Conservation (phyloP, 2,113 vertebrate genomes). For the Dasyurus viverrinus region DNA sequence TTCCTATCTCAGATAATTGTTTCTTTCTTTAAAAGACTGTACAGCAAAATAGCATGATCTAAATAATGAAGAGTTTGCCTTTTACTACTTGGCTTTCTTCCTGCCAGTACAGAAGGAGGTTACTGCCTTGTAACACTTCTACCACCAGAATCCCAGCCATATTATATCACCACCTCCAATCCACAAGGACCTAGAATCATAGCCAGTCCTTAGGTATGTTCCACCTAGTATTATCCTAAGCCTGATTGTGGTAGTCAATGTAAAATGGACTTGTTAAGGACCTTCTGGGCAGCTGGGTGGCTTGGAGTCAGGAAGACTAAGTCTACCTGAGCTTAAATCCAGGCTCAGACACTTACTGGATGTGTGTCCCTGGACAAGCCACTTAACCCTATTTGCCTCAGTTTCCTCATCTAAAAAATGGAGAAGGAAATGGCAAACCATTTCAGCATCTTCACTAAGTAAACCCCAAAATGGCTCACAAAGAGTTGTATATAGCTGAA, state of each 20-base stretch:
- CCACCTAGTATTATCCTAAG: background rate
- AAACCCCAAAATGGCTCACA: background rate
- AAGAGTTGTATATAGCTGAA: background rate
- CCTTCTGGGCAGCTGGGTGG: background rate
- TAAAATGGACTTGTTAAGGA: background rate
- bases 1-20: slow-evolving; percentile 1
- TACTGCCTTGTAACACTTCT: slow-evolving; percentile 18
- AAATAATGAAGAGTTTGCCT: slow-evolving; percentile 19
- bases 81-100: background rate
- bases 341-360: background rate
- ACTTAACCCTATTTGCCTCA: background rate
- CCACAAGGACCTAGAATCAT: background rate
- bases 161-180: slow-evolving; percentile 1
- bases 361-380: background rate
- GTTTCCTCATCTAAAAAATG: background rate
- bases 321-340: background rate
- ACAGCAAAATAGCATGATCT: background rate
- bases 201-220: background rate
- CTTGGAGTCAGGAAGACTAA: background rate
- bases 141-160: background rate
- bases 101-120: background rate
- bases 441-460: background rate
- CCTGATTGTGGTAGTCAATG: background rate
- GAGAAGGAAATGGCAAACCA: background rate
- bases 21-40: background rate